Percentiles rank a stretch among this genome's conserved stretches.
Conservation (phyloP, 2,113 vertebrate species). For the Phaethornis superciliosus region DNA sequence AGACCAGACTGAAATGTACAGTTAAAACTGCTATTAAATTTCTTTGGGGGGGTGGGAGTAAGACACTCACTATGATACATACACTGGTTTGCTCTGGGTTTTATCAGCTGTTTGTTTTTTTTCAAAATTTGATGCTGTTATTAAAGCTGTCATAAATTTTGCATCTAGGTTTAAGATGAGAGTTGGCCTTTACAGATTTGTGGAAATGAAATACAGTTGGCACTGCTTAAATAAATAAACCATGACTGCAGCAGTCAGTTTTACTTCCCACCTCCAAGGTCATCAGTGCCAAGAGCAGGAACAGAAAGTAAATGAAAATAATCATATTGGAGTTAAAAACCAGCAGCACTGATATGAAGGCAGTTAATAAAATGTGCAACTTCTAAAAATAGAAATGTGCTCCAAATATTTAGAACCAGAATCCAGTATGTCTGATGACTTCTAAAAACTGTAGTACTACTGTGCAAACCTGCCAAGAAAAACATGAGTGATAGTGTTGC, state of each 20-base stretch:
- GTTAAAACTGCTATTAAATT: not conserved
- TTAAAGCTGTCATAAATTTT: not conserved
- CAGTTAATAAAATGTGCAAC: not conserved
- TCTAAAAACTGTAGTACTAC: not conserved
- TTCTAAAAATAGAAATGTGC: not conserved
- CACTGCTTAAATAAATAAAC: not conserved
- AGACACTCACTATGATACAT: not conserved
- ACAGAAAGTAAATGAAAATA: not conserved
- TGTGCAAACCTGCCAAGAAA: not conserved
- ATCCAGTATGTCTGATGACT: not conserved
- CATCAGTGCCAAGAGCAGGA: not conserved
- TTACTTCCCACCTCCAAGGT: not conserved
- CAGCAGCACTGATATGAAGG: not conserved
- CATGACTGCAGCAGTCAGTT: not conserved
- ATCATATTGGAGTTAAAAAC: not conserved
- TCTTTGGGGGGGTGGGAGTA: not conserved
- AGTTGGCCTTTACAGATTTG: rapidly evolving
- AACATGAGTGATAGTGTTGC: not conserved
- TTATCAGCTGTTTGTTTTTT: not conserved
- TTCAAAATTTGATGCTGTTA: not conserved
- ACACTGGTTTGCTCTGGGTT: not conserved
- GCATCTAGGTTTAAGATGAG: not conserved
- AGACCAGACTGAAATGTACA: not conserved
- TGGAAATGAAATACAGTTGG: not conserved
- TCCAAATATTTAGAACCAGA: not conserved